These are phyloP conservation scores for Orientallactaga bullata DNA, from an alignment of 2,113 vertebrate species.

Conservation along the genomic window DNA sequence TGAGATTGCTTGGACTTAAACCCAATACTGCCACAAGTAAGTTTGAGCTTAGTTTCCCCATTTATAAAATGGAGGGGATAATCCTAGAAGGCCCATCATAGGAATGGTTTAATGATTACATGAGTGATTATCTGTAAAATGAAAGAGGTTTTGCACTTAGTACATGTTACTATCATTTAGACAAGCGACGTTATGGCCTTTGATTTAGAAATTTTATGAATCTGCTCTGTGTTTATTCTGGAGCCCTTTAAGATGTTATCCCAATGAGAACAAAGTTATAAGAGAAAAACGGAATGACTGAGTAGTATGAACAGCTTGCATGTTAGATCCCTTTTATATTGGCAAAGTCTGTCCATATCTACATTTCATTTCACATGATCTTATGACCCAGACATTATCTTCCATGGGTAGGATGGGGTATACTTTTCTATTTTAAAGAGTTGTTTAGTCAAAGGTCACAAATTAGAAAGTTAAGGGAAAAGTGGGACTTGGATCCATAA, in stretches of 20 bases:
- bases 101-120: neutral
- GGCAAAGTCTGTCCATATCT: neutral
- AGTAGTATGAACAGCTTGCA: neutral
- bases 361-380: neutral
- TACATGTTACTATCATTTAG: neutral
- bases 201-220: neutral
- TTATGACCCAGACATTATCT: neutral
- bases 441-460: neutral
- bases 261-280: neutral
- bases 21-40: too few relatives aligned
- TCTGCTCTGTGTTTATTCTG: neutral
- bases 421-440: neutral
- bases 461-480: neutral
- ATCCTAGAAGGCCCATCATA: accelerated
- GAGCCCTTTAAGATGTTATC: neutral
- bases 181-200: neutral
- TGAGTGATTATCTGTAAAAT: neutral
- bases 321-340: neutral
- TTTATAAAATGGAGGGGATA: neutral
- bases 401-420: accelerated
- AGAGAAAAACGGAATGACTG: neutral
- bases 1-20: neutral
- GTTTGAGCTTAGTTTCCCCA: neutral
- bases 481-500: neutral
- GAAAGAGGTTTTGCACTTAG: neutral